Conservation (phyloP, 2,888 invertebrate genomes). For the Pteria penguin region DNA sequence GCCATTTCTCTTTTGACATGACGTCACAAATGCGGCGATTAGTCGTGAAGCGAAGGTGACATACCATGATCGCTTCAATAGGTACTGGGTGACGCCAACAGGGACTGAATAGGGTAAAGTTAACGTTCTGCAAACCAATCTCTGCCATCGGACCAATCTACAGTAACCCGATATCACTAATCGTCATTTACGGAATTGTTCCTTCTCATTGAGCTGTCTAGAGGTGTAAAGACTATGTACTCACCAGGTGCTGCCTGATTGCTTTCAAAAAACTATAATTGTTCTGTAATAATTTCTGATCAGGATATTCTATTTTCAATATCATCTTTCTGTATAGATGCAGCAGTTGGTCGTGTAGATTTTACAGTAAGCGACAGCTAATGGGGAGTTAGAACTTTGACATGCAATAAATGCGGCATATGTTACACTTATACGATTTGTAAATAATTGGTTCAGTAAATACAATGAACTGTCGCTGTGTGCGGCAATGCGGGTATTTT, state of each 20-base stretch:
- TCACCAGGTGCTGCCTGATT: constrained; percentile 34
- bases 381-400: too few relatives aligned
- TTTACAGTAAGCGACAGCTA: too few relatives aligned
- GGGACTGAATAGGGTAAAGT: constrained; percentile 44
- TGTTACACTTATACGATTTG: too few relatives aligned
- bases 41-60: constrained; percentile 36
- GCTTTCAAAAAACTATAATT: neutral
- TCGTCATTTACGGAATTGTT: constrained; percentile 34
- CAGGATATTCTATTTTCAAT: too few relatives aligned
- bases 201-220: constrained; percentile 35
- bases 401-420: too few relatives aligned
- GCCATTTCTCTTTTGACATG: constrained; percentile 47
- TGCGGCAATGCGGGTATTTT: too few relatives aligned
- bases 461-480: too few relatives aligned
- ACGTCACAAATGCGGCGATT: constrained; percentile 45
- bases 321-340: too few relatives aligned
- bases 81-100: constrained; percentile 32
- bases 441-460: too few relatives aligned
- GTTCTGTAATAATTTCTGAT: neutral
- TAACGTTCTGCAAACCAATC: constrained; percentile 44
- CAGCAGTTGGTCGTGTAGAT: too few relatives aligned
- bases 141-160: constrained; percentile 29
- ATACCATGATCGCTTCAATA: constrained; percentile 35
- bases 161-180: constrained; percentile 37
- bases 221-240: constrained; percentile 28